phyloP scores from a whole-genome alignment of 2,113 vertebrate species.

The Grus americana region DNA sequence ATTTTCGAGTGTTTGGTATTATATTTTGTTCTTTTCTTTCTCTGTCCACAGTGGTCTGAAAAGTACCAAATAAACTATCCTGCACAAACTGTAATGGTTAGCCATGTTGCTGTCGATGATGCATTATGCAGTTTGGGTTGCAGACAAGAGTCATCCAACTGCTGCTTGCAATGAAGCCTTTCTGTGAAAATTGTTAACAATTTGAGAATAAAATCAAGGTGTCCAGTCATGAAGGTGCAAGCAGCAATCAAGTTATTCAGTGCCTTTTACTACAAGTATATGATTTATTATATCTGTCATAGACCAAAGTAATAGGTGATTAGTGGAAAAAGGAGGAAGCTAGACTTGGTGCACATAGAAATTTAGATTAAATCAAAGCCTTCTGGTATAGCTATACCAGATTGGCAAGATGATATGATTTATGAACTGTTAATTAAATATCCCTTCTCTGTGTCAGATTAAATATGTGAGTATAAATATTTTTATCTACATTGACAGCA shows the following conservation, averaged over 20 bases:
- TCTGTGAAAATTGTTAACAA: background rate
- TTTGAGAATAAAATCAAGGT: background rate
- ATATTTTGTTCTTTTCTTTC: background rate
- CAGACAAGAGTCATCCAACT: background rate
- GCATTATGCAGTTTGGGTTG: background rate
- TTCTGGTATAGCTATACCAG: background rate
- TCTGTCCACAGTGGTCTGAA: background rate
- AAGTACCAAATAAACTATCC: background rate
- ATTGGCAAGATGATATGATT: background rate
- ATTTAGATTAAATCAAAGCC: background rate
- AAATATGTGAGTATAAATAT: background rate
- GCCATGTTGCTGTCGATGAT: background rate
- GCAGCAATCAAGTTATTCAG: background rate
- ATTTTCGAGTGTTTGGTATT: background rate
- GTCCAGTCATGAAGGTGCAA: background rate
- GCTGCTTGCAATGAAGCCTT: background rate
- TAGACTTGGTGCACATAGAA: background rate
- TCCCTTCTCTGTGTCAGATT: background rate
- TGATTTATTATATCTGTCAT: background rate
- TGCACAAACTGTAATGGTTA: background rate
- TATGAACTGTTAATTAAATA: conserved; percentile 1
- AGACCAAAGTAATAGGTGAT: background rate
- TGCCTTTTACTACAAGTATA: background rate
- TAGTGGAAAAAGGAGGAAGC: background rate
- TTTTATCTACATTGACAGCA: background rate